Conservation (phyloP, 2,888 invertebrate genomes). For the Plagodis pulveraria region DNA sequence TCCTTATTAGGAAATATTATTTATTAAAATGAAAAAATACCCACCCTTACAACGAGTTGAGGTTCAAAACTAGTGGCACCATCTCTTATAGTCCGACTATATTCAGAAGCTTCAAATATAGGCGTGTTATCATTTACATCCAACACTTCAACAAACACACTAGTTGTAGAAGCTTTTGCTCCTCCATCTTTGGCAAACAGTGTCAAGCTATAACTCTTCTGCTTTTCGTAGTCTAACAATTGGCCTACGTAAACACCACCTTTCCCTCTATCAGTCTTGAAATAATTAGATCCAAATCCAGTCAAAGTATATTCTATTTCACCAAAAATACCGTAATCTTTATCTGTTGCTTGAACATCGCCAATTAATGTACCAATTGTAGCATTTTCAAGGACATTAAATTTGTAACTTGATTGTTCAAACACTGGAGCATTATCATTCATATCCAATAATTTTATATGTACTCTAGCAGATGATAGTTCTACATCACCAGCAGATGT, state of each 20-base stretch:
- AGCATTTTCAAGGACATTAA: constrained; percentile 88
- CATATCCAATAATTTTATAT: constrained; percentile 88
- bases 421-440: constrained; percentile 93
- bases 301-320: constrained; percentile 89
- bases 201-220: constrained; percentile 91
- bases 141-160: constrained; percentile 88
- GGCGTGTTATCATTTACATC: constrained; percentile 93
- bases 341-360: constrained; percentile 88
- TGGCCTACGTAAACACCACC: constrained; percentile 89
- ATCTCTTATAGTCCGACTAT: constrained; percentile 91
- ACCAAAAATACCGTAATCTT: constrained; percentile 90
- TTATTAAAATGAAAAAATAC: constrained; percentile 28
- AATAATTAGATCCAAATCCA: constrained; percentile 92
- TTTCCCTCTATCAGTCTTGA: constrained; percentile 86
- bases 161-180: constrained; percentile 88
- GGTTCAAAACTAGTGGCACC: constrained; percentile 91
- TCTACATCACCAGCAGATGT: constrained; percentile 84
- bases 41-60: constrained; percentile 89
- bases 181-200: constrained; percentile 93
- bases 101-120: constrained; percentile 88
- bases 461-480: constrained; percentile 85
- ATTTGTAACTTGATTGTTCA: constrained; percentile 85
- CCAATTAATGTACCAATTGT: constrained; percentile 86
- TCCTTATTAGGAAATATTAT: too few relatives aligned
- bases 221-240: constrained; percentile 90